Base-by-base conservation (phyloP, 2,797 vertebrate species). In the Notolepis coatsorum region DNA sequence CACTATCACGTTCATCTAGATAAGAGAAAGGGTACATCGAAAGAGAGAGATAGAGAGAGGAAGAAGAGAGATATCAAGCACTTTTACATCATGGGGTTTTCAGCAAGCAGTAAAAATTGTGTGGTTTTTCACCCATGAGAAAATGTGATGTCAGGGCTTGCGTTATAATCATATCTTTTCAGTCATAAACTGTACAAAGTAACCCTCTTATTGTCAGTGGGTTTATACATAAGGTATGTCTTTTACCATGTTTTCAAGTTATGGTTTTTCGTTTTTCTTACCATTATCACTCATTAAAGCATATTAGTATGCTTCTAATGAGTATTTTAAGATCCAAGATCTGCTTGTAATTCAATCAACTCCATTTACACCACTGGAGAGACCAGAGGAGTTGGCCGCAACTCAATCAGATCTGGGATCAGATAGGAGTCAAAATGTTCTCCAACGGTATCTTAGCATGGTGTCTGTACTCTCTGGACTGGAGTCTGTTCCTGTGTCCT, bases 1-100 rank as follows among this genome's bases (percentile, higher is more conserved):
- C 79, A 91, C 93, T 90, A 91, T 94, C 92, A 96, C 95, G 83
- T 91, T 94, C 85, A 81, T 77, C 91, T 94, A 93, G 91, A 91
- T 95, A 64, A 94, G 90, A 87, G 87, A 86, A 59, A 77, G 49
- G 75, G 64, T 71, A 92, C 85, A 95, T 92, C 91, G 68, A 94
- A 91, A 89, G 59, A 88, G 83, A 86, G 47, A 85, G 88, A 85
- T 59, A 87, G 89, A 91, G 20, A 3, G 38, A 6, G 63, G 89
- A 82, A 79, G 73, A 67, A 80, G 77, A 88, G 84, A 90, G 68
- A 71, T 77, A 87, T 84, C 68, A 78, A 93, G 86, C 88, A 92
- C 84, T 84, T 81, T 49, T 72, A 91, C 87, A 82, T 80, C 70
- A 82, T 67, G 69, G 80, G 66, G 51, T 60, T 79, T n/a, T 81